Evolutionary conservation across 2,888 invertebrate species (phyloP).

Genomic region (Quadroppia sp.): DNA sequence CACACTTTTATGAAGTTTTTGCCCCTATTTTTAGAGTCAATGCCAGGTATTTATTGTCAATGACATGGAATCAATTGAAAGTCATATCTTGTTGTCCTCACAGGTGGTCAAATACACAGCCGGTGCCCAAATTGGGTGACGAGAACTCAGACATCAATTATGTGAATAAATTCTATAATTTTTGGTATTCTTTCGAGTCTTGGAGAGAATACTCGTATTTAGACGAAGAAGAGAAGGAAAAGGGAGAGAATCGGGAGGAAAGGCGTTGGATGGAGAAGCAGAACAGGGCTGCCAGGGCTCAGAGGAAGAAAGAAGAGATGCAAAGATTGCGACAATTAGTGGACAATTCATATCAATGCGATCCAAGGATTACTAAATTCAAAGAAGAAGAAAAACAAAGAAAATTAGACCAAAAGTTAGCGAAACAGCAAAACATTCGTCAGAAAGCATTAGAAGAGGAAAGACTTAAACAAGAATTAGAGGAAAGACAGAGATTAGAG

Average conservation of each 20-base stretch:
- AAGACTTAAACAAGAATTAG: slow-evolving; percentile 68
- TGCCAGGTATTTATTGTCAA: slow-evolving; percentile 52
- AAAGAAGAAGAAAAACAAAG: slow-evolving; percentile 89
- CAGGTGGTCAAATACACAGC: slow-evolving; percentile 83
- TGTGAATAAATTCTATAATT: slow-evolving; percentile 91
- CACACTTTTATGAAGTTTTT: slow-evolving; percentile 66
- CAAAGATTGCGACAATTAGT: slow-evolving; percentile 81
- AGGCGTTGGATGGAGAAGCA: slow-evolving; percentile 97
- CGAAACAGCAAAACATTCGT: slow-evolving; percentile 61
- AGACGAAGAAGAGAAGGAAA: slow-evolving; percentile 98
- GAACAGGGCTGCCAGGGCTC: slow-evolving; percentile 85
- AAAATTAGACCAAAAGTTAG: slow-evolving; percentile 80
- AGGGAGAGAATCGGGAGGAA: slow-evolving; percentile 91
- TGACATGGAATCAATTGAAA: too few relatives aligned
- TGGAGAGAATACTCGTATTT: slow-evolving; percentile 99
- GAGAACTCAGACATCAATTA: slow-evolving; percentile 71
- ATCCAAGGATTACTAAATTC: slow-evolving; percentile 86
- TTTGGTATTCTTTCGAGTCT: slow-evolving; percentile 98
- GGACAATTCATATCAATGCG: slow-evolving; percentile 87
- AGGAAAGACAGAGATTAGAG: slow-evolving; percentile 58
- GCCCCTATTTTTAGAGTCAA: slow-evolving; percentile 57
- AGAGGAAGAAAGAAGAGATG: slow-evolving; percentile 96
- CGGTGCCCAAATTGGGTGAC: slow-evolving; percentile 77
- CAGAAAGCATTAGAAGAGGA: slow-evolving; percentile 81
- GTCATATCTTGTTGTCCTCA: slow-evolving; percentile 47